Evolutionary conservation across 1,140 invertebrate genomes (phyloP).

Genomic region (Cotesia vestalis): DNA sequence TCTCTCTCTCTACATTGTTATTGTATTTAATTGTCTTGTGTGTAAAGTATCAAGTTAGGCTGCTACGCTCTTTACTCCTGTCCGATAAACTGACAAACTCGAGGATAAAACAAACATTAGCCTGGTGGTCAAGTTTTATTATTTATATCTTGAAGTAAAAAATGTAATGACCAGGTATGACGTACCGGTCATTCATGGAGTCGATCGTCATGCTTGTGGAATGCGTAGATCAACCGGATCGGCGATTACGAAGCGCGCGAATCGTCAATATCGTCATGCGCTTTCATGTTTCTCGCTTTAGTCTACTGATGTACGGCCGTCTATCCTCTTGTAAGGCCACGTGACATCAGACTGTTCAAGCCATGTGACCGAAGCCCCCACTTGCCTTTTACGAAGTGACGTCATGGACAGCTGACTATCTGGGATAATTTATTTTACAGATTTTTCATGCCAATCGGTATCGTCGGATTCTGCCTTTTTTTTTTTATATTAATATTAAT

Average conservation of each 20-base stretch:
- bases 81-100: no score
- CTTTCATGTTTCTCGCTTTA: background rate
- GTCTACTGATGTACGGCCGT: slow-evolving; percentile 13
- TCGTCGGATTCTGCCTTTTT: background rate
- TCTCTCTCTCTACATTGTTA: background rate
- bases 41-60: no score
- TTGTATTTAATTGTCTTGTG: no score
- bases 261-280: slow-evolving; percentile 26
- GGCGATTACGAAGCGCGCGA: slow-evolving; percentile 18
- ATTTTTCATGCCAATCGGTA: background rate
- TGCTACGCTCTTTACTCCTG: no score
- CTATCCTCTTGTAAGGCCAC: slow-evolving; percentile 22
- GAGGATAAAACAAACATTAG: no score
- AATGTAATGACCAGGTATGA: slow-evolving; percentile 41
- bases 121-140: no score
- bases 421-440: background rate
- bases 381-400: slow-evolving; percentile 46
- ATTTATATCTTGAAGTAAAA: no score
- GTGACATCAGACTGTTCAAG: slow-evolving; percentile 36
- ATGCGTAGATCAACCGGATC: slow-evolving; percentile 46
- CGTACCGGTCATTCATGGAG: slow-evolving; percentile 61
- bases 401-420: slow-evolving; percentile 61
- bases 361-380: slow-evolving; percentile 52
- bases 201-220: slow-evolving; percentile 57
- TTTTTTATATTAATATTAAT: background rate